Evolutionary conservation across 2,113 vertebrate genomes (phyloP), one percentile per base, ranked within the genome.

Genomic region (Nymphicus hollandicus): DNA sequence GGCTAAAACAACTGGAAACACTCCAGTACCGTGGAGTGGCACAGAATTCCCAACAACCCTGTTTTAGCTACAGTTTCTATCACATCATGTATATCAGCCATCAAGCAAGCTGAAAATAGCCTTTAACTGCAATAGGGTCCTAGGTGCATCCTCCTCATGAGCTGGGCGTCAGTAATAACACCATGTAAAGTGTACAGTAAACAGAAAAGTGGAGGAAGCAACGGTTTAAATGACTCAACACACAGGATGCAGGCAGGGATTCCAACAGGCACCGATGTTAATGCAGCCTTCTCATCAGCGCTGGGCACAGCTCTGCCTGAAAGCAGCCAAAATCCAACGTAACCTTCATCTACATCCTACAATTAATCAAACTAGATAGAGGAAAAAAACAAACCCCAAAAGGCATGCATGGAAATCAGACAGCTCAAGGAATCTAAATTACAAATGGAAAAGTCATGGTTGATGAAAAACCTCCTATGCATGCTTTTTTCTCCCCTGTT

Each of bases 301-400:
- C 80, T 37, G 55, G n/a, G n/a, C 50, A 84, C 33, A 73, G 39
- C 37, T 93, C 68, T 91, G 69, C 72, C 82, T 83, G 86, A 50
- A n/a, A 93, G 53, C 31, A 64, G 82, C 49, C 60, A 88, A 90
- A 90, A 83, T 11, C 27, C 46, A 81, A 18, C 27, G 72, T 47
- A 43, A n/a, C 50, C 55, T 89, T 64, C 65, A 82, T 28, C 55
- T 19, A 58, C 9, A 20, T 55, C 33, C 55, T 68, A 60, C 56
- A 91, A 33, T 65, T 84, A 84, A 70, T 3, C 3, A 74, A 84
- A 49, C 25, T 49, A 8, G 37, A 58, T 3, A 5, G 9, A 35
- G 9, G 7, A 15, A 3, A 15, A 31, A 44, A 9, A 0, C 6
- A 3, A 41, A 41, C 56, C 1, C 7, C 9, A 31, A 76, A 66